Percentiles rank a stretch among this genome's conserved stretches.
phyloP scores from a whole-genome alignment of 2,797 vertebrate species.

The Morus bassanus region DNA sequence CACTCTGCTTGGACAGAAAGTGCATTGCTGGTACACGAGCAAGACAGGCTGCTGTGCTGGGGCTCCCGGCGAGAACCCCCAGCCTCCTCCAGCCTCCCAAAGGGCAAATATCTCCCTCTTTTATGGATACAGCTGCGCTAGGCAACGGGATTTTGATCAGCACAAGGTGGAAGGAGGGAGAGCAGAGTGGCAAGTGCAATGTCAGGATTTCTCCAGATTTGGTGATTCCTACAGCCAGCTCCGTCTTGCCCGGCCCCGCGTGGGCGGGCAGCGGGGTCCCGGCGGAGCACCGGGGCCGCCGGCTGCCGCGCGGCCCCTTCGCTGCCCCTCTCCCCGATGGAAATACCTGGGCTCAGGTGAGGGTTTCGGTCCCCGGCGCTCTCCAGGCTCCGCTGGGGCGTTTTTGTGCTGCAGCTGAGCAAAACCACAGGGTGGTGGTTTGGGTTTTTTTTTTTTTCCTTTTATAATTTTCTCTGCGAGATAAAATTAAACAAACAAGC shows the following conservation, averaged over 20 bases:
- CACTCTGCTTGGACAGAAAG: background rate
- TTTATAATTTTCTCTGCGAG: slow-evolving; percentile 50
- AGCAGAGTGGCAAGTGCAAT: background rate
- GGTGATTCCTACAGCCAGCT: background rate
- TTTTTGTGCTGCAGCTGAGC: slow-evolving; percentile 48
- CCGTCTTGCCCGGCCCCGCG: background rate
- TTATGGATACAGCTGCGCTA: background rate
- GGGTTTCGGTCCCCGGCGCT: background rate
- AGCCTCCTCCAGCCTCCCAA: background rate
- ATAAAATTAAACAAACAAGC: slow-evolving; percentile 62
- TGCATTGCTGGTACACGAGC: background rate
- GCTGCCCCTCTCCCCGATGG: background rate
- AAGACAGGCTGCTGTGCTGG: background rate
- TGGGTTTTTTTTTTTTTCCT: background rate
- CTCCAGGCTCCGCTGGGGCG: background rate
- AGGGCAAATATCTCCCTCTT: background rate
- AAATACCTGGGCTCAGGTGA: slow-evolving; percentile 33
- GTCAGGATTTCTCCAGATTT: background rate
- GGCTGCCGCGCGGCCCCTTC: background rate
- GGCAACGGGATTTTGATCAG: background rate
- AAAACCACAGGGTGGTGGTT: slow-evolving; percentile 36
- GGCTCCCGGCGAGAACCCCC: background rate
- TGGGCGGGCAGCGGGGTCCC: background rate
- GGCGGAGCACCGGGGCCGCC: background rate
- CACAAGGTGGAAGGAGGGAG: background rate